Conservation (phyloP, 2,113 vertebrate species). For the Tonatia bakeri region DNA sequence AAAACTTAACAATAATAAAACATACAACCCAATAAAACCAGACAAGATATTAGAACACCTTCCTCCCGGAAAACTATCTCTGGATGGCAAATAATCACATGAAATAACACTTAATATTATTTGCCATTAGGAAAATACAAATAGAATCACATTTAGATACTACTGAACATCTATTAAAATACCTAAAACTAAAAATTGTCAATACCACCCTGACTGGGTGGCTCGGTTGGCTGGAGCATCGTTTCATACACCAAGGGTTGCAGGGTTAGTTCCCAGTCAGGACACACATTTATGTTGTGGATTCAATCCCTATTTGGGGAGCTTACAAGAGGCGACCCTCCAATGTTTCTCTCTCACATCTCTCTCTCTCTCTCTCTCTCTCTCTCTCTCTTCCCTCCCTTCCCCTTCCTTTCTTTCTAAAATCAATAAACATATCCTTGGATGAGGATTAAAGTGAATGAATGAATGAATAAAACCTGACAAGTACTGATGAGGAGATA, state of each 20-base stretch:
- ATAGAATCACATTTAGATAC: background rate
- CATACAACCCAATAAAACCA: background rate
- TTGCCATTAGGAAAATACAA: background rate
- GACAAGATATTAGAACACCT: background rate
- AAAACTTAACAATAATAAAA: background rate
- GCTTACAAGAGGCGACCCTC: too few species aligned
- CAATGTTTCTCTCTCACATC: too few species aligned
- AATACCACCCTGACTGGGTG: background rate
- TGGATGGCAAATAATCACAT: background rate
- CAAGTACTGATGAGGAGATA: background rate
- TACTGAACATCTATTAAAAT: background rate
- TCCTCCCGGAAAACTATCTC: background rate
- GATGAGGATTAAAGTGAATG: too few species aligned
- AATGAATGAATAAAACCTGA: background rate
- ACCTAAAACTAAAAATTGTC: background rate
- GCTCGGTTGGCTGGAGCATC: too few species aligned
- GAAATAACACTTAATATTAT: background rate
- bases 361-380: too few species aligned
- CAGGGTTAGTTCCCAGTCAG: too few species aligned
- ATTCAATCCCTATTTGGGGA: too few species aligned
- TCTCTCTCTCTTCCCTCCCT: too few species aligned
- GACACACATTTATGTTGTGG: too few species aligned
- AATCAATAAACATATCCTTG: too few species aligned
- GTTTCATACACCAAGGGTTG: too few species aligned
- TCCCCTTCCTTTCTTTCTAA: too few species aligned